Conservation (phyloP, 2,888 invertebrate genomes). For the Apodemia zela region DNA sequence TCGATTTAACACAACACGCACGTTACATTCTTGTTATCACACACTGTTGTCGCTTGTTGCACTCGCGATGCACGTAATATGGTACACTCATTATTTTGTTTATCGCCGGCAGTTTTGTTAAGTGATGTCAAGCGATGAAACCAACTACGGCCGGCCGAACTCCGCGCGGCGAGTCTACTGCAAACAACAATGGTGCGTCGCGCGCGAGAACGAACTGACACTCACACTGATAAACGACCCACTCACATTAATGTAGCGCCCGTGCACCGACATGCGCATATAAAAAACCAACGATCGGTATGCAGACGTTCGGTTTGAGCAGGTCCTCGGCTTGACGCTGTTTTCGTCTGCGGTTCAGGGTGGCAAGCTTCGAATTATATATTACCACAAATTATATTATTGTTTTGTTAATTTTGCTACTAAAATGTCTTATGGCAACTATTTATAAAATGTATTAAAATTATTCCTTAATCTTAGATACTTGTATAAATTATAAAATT, state of each 20-base stretch:
- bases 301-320: slow-evolving; percentile 80
- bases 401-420: background rate
- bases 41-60: slow-evolving; percentile 73
- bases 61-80: slow-evolving; percentile 72
- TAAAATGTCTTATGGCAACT: background rate
- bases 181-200: slow-evolving; percentile 68
- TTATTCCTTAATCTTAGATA: too few relatives aligned
- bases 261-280: slow-evolving; percentile 67
- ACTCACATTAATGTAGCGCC: slow-evolving; percentile 45
- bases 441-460: too few relatives aligned
- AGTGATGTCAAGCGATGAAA: slow-evolving; percentile 47
- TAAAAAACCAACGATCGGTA: slow-evolving; percentile 80
- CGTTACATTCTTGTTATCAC: slow-evolving; percentile 75
- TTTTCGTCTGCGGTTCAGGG: slow-evolving; percentile 78
- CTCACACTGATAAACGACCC: slow-evolving; percentile 49
- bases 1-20: slow-evolving; percentile 71
- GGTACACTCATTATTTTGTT: slow-evolving; percentile 77
- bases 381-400: slow-evolving; percentile 40
- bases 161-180: slow-evolving; percentile 71
- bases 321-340: slow-evolving; percentile 79
- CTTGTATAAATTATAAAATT: background rate
- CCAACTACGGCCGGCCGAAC: slow-evolving; percentile 53
- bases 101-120: slow-evolving; percentile 67
- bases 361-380: slow-evolving; percentile 49
- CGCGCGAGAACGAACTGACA: slow-evolving; percentile 61